Conservation (phyloP, 2,113 vertebrate genomes). For the Paralichthys olivaceus region DNA sequence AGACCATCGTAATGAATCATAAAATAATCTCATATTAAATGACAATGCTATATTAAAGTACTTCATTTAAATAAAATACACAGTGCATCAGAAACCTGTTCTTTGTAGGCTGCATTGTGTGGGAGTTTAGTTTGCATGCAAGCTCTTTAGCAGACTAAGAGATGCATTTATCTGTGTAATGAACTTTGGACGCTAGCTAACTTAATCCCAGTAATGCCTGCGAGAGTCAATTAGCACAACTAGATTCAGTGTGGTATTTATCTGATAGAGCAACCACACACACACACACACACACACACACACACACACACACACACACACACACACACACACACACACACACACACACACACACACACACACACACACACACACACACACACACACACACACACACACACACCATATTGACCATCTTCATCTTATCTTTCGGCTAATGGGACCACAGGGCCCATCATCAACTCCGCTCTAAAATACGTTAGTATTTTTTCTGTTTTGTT, state of each 20-base stretch:
- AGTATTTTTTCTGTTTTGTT: slow-evolving; percentile 20
- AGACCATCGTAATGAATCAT: too few species aligned
- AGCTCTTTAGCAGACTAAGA: slow-evolving; percentile 76
- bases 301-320: too few species aligned
- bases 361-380: slow-evolving; percentile 56
- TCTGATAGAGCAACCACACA: slow-evolving; percentile 67
- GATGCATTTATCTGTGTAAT: slow-evolving; percentile 83
- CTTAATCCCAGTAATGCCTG: slow-evolving; percentile 83
- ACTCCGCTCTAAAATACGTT: slow-evolving; percentile 56
- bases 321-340: slow-evolving; percentile 54
- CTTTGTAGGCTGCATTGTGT: slow-evolving; percentile 45
- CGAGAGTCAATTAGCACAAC: slow-evolving; percentile 82
- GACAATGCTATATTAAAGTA: not conserved
- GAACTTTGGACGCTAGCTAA: slow-evolving; percentile 82
- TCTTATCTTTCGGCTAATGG: slow-evolving; percentile 77
- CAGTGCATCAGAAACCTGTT: slow-evolving; percentile 17
- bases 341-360: slow-evolving; percentile 46
- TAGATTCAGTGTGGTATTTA: slow-evolving; percentile 80
- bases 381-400: slow-evolving; percentile 41
- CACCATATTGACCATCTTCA: slow-evolving; percentile 72
- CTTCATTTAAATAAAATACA: not conserved
- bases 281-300: slow-evolving; percentile 58
- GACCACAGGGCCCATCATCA: slow-evolving; percentile 74
- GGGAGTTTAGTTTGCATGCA: slow-evolving; percentile 64
- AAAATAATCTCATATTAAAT: too few species aligned